Percentiles rank a stretch among this genome's conserved stretches.
phyloP scores from a whole-genome alignment of 2,888 invertebrate genomes.

The Ctenicera cuprea region DNA sequence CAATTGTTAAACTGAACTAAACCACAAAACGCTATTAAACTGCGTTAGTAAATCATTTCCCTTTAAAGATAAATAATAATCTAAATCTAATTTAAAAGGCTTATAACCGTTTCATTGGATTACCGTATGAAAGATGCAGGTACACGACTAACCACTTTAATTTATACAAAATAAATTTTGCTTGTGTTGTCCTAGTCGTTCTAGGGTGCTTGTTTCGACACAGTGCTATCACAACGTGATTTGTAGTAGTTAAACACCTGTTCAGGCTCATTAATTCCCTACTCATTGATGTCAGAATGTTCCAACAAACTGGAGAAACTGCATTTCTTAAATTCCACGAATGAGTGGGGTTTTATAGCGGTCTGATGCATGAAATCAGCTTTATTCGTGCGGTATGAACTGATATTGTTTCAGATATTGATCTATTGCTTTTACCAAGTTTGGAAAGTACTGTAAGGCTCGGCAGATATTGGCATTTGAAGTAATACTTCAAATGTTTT shows the following conservation, averaged over 20 bases:
- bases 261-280: conserved; percentile 21
- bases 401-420: background rate
- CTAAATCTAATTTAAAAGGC: conserved; percentile 1
- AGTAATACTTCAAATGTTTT: background rate
- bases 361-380: background rate
- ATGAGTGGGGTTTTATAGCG: conserved; percentile 1
- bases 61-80: background rate
- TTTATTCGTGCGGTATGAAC: background rate
- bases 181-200: conserved; percentile 8
- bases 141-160: conserved; percentile 21
- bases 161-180: conserved; percentile 30
- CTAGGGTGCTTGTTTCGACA: conserved; percentile 22
- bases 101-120: conserved; percentile 11
- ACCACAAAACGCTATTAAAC: background rate
- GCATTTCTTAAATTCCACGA: conserved; percentile 10
- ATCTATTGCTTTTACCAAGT: background rate
- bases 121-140: conserved; percentile 25
- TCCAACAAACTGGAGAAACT: background rate
- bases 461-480: background rate
- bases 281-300: conserved; percentile 1
- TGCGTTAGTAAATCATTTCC: conserved; percentile 11
- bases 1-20: conserved; percentile 3
- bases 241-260: conserved; percentile 33
- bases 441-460: background rate
- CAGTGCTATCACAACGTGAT: conserved; percentile 24